A percentile compares a stretch with the other conserved stretches of the same genome.
phyloP scores from a whole-genome alignment of 2,797 vertebrate genomes.

The Centroberyx gerrardi region DNA sequence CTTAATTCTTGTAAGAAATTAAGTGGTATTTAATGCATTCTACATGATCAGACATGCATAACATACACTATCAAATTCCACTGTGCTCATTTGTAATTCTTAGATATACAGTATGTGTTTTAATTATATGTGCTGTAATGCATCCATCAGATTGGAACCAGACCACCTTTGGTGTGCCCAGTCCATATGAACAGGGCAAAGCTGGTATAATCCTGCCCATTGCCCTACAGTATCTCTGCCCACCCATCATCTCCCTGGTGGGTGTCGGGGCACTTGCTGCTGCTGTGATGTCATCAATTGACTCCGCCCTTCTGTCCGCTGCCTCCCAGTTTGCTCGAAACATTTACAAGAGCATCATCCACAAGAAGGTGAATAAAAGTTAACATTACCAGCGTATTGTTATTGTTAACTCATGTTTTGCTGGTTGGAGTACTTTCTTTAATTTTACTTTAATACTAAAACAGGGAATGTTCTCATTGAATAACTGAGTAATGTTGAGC shows the following conservation, averaged over 20 bases:
- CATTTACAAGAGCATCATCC: conserved; percentile 68
- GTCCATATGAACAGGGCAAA: conserved; percentile 49
- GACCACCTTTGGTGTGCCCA: conserved; percentile 45
- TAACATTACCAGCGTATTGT: too few species aligned
- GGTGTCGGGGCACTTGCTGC: conserved; percentile 65
- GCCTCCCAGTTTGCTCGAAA: conserved; percentile 69
- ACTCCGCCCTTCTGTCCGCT: conserved; percentile 74
- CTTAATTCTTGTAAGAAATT: too few species aligned
- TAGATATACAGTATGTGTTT: too few species aligned
- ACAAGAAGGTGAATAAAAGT: conserved; percentile 33
- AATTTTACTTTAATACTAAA: too few species aligned
- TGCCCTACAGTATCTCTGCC: conserved; percentile 65
- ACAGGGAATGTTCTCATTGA: too few species aligned
- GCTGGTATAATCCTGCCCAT: conserved; percentile 62
- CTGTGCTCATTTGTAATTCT: too few species aligned
- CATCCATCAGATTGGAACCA: conserved; percentile 72
- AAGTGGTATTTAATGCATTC: too few species aligned
- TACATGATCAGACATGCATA: too few species aligned
- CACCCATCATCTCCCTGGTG: conserved; percentile 43
- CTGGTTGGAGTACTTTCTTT: too few species aligned
- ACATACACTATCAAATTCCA: too few species aligned
- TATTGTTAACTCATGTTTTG: too few species aligned
- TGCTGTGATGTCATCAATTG: conserved; percentile 71
- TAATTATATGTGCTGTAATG: background rate
- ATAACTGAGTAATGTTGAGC: too few species aligned